Evolutionary conservation across 2,888 invertebrate species (phyloP).

Genomic region (Sphaerophoria rueppellii): DNA sequence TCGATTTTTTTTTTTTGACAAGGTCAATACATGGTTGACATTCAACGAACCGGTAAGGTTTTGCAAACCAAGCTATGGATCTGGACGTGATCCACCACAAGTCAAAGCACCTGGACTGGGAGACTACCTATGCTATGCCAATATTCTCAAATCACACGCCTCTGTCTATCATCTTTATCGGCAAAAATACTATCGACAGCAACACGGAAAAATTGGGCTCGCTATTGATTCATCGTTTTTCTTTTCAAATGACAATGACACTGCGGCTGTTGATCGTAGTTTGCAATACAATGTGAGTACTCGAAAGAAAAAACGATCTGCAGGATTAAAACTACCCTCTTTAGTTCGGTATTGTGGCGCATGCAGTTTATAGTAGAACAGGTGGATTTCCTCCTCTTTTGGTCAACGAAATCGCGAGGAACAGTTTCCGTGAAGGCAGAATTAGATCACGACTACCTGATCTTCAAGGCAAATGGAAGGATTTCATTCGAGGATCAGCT

Average conservation of each 20-base stretch:
- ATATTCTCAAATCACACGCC: constrained; percentile 84
- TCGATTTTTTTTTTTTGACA: background rate
- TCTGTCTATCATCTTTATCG: constrained; percentile 82
- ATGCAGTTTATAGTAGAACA: constrained; percentile 77
- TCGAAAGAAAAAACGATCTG: background rate
- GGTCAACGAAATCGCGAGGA: constrained; percentile 76
- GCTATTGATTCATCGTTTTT: constrained; percentile 76
- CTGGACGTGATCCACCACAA: constrained; percentile 77
- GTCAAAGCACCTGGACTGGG: constrained; percentile 82
- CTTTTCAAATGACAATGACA: constrained; percentile 75
- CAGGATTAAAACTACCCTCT: background rate
- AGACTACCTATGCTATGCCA: constrained; percentile 83
- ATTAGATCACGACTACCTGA: constrained; percentile 76
- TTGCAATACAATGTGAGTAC: constrained; percentile 76
- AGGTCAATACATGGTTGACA: constrained; percentile 64
- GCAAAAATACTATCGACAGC: constrained; percentile 79
- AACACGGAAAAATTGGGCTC: constrained; percentile 78
- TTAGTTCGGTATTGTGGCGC: constrained; percentile 80
- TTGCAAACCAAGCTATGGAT: constrained; percentile 83
- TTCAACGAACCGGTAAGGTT: constrained; percentile 83
- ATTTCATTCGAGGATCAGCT: constrained; percentile 75
- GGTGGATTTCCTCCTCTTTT: constrained; percentile 79
- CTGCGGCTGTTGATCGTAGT: constrained; percentile 75
- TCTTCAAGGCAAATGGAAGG: constrained; percentile 72
- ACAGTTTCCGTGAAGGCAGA: constrained; percentile 78